Percentiles rank a stretch among this genome's conserved stretches.
phyloP scores from a whole-genome alignment of 2,113 vertebrate genomes.

The Macaca fascicularis region T2T-MFA8v1.1 NC_088380.1:99548001-99548500 shows the following conservation, averaged over 20 bases:
- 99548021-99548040: neutral
- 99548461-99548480: neutral
- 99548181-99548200: neutral
- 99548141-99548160: neutral
- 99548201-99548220: neutral
- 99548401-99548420: constrained; percentile 24
- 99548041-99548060: neutral
- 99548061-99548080: neutral
- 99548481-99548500: constrained; percentile 13
- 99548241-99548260: neutral
- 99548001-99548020: neutral
- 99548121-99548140: neutral
- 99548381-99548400: neutral
- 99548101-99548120: neutral
- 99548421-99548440: neutral
- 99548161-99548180: neutral
- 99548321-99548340: neutral
- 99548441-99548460: neutral
- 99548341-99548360: constrained; percentile 4
- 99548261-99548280: neutral
- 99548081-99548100: neutral
- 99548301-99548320: neutral
- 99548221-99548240: neutral
- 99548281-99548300: neutral
- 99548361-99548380: neutral